Percentiles rank a stretch among this genome's conserved stretches.
phyloP scores from a whole-genome alignment of 1,140 invertebrate species.

The Listronotus bonariensis region DNA sequence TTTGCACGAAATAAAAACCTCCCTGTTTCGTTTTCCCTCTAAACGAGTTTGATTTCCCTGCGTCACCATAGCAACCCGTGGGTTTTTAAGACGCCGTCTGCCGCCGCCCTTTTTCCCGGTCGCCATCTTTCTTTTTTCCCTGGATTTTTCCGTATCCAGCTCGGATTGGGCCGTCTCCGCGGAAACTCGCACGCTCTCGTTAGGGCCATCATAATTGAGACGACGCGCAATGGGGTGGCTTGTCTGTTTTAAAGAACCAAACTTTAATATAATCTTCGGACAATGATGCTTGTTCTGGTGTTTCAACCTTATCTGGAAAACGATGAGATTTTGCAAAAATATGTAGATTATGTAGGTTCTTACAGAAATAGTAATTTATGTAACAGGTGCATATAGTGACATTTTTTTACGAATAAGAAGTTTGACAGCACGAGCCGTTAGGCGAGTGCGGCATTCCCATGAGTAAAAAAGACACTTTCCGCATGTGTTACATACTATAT shows the following conservation, averaged over 20 bases:
- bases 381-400: no score
- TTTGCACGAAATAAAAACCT: constrained; percentile 15
- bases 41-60: constrained; percentile 14
- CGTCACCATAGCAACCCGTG: constrained; percentile 12
- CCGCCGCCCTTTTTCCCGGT: constrained; percentile 23
- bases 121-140: constrained; percentile 27
- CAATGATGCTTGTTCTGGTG: no score
- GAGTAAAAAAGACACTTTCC: no score
- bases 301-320: no score
- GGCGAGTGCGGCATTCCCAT: no score
- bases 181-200: constrained; percentile 18
- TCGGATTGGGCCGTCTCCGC: constrained; percentile 20
- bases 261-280: no score
- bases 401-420: no score
- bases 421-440: no score
- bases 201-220: constrained; percentile 22
- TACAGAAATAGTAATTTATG: no score
- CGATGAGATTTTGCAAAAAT: no score
- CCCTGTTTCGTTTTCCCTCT: background rate
- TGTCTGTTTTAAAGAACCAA: background rate
- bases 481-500: no score
- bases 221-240: constrained; percentile 11
- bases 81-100: constrained; percentile 13
- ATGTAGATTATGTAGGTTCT: no score
- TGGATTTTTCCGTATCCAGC: constrained; percentile 10